Conservation (phyloP, 1,140 invertebrate species). For the Drosophila paulistorum region DNA sequence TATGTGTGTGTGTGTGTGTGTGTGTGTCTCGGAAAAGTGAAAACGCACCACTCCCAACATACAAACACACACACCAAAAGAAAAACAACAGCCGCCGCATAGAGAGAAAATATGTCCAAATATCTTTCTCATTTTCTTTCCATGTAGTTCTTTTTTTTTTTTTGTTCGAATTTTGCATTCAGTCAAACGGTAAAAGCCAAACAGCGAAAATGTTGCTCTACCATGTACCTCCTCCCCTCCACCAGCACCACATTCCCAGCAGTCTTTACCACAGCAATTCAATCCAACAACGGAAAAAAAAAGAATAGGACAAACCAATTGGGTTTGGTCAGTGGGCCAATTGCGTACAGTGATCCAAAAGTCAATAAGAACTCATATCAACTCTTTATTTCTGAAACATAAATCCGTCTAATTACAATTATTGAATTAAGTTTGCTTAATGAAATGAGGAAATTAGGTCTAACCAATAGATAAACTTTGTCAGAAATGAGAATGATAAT, state of each 20-base stretch:
- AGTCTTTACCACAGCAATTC: not conserved
- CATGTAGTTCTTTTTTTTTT: conserved; percentile 37
- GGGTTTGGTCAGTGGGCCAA: conserved; percentile 1
- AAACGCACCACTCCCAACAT: conserved; percentile 47
- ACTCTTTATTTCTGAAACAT: not conserved
- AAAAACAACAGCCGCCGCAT: conserved; percentile 46
- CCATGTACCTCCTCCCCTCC: not conserved
- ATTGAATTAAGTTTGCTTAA: too few species aligned
- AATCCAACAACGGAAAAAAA: not conserved
- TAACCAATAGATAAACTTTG: too few species aligned
- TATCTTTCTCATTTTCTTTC: not conserved
- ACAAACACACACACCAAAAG: not conserved
- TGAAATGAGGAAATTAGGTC: too few species aligned
- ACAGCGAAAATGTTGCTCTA: conserved; percentile 32
- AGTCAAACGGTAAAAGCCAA: conserved; percentile 75
- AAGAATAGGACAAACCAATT: not conserved
- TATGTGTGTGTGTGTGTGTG: not conserved
- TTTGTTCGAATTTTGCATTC: conserved; percentile 71
- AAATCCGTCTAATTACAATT: not conserved
- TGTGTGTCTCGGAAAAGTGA: conserved; percentile 28
- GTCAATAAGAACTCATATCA: not conserved
- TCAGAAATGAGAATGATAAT: too few species aligned
- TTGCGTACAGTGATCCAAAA: conserved; percentile 12
- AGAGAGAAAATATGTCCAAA: conserved; percentile 49
- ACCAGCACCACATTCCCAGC: not conserved